Conservation (phyloP, 2,113 vertebrate species). For the Procapra przewalskii region DNA sequence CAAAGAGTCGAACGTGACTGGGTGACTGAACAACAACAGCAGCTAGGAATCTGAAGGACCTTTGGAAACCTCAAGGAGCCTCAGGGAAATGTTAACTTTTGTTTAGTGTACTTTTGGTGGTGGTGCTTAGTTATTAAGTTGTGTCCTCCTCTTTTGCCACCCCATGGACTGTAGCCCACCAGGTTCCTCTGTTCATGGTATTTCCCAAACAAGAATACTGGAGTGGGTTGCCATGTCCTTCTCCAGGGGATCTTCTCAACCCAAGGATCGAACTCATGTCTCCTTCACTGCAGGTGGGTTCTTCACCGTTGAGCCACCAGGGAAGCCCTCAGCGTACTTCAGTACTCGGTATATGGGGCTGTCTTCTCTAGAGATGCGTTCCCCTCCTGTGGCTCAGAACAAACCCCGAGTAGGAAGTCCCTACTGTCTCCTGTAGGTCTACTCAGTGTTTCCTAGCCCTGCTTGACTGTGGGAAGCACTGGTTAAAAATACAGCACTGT, state of each 20-base stretch:
- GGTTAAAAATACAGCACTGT: neutral
- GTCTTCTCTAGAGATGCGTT: neutral
- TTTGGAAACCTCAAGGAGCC: neutral
- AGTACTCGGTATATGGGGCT: neutral
- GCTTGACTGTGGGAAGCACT: neutral
- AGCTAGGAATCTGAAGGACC: neutral
- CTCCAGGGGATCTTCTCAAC: neutral
- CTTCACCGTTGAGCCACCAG: neutral
- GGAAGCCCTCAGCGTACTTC: neutral
- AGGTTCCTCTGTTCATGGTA: neutral
- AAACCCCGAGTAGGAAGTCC: neutral
- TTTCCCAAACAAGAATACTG: neutral
- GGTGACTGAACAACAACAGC: neutral
- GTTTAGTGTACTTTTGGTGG: neutral
- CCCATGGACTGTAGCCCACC: neutral
- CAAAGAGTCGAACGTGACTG: neutral
- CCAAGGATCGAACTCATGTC: neutral
- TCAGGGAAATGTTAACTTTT: neutral
- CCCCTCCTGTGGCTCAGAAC: neutral
- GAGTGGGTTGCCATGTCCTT: neutral
- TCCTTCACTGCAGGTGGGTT: neutral
- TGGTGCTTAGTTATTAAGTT: neutral
- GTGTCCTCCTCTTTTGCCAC: neutral
- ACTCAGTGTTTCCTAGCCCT: neutral
- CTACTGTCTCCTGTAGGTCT: neutral